Conservation (phyloP, 1,140 invertebrate species). For the Zaprionus davidi region DNA sequence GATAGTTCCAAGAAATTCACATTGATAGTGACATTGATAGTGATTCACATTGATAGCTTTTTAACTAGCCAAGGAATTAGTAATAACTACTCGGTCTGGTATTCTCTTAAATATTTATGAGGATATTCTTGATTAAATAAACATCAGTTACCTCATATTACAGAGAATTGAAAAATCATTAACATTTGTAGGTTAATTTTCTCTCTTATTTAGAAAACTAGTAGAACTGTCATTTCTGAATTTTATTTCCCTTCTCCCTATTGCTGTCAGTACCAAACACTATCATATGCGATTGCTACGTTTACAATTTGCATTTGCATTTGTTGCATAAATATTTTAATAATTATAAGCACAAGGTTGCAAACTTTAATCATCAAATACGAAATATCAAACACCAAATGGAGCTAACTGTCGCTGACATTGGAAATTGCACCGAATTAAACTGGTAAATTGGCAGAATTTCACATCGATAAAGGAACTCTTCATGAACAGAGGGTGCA, state of each 20-base stretch:
- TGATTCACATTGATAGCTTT: too few relatives aligned
- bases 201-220: not conserved
- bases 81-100: too few relatives aligned
- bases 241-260: too few relatives aligned
- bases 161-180: not conserved
- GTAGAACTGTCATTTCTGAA: not conserved
- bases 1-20: too few relatives aligned
- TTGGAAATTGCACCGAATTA: not conserved
- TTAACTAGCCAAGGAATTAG: too few relatives aligned
- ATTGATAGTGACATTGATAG: too few relatives aligned
- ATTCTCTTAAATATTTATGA: too few relatives aligned
- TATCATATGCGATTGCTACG: not conserved
- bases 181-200: not conserved
- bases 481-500: not conserved
- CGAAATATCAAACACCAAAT: not conserved
- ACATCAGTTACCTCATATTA: too few relatives aligned
- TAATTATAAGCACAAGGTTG: constrained; percentile 1
- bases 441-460: not conserved
- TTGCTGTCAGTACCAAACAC: not conserved
- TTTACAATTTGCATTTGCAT: not conserved
- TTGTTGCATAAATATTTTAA: not conserved
- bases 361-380: not conserved
- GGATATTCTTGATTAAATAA: too few relatives aligned
- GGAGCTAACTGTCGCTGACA: not conserved
- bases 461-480: not conserved